Base-by-base conservation (phyloP, 2,113 vertebrate species). In the Lepus europaeus region DNA sequence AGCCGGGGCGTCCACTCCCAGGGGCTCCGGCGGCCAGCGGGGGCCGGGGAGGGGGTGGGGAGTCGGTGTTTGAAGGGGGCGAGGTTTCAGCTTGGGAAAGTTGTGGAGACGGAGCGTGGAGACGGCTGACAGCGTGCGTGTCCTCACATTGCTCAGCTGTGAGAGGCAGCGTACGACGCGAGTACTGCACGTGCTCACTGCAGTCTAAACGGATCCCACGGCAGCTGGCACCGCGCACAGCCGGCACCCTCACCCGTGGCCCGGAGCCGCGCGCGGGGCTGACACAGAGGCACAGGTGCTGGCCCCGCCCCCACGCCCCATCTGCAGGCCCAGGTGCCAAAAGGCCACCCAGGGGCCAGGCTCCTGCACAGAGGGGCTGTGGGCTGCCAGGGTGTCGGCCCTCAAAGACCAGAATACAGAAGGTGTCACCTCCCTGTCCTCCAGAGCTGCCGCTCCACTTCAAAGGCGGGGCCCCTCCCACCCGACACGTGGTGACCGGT, bases 311-410 rank as follows among this genome's bases (percentile, higher is more conserved):
- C 95, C 92, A 96, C 95, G 95, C 87, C 96, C 97, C 96, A 91
- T 96, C 96, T 97, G 97, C 94, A 97, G 97, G 98, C 96, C 98
- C 98, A 97, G 97, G 97, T 98, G 97, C 98, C 95, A 86, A 59
- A 49, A 97, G 98, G 98, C 98, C 98, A 98, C 17, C 0, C 91
- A 76, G 89, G 96, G 98, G 98, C 98, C 97, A 98, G 33, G 69
- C 90, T 45, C 12, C 91, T 96, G 90, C 29, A 63, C 95, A 96
- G 91, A 95, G 97, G 96, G 97, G 96, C 95, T 92, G 68, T 0
- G 64, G 95, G 95, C 96, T 98, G 98, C 97, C 97, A 70, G n/a
- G 0, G 82, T 98, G 95, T 98, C 98, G 98, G 97, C 97, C 95
- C 98, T 97, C 97, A 9, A 96, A 98, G 97, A 93, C 95, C 77